Evolutionary conservation across 2,888 invertebrate species (phyloP).

Genomic region (Himalopsyche kuldschensis): DNA sequence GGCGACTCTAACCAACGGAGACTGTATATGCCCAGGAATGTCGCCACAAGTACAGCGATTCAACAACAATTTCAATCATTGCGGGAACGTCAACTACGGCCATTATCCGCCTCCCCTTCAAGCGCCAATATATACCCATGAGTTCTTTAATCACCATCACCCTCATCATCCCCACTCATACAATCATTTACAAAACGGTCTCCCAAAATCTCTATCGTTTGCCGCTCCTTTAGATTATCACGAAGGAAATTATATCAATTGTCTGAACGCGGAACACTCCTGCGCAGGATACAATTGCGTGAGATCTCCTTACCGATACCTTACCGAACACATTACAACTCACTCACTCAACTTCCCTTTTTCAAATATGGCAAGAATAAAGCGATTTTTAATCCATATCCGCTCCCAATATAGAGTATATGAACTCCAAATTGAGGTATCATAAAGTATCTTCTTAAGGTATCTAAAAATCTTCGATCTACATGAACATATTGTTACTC

Average conservation of each 20-base stretch:
- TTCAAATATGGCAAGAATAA: too few relatives aligned
- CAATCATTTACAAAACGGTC: slow-evolving; percentile 44
- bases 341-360: too few relatives aligned
- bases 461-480: too few relatives aligned
- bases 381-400: too few relatives aligned
- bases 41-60: slow-evolving; percentile 52
- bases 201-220: slow-evolving; percentile 66
- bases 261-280: slow-evolving; percentile 38
- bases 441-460: too few relatives aligned
- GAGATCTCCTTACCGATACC: slow-evolving; percentile 43
- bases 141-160: slow-evolving; percentile 37
- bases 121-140: slow-evolving; percentile 37
- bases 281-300: slow-evolving; percentile 46
- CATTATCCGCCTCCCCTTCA: slow-evolving; percentile 41
- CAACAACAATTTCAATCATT: slow-evolving; percentile 54
- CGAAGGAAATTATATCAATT: slow-evolving; percentile 38
- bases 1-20: slow-evolving; percentile 52
- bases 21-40: slow-evolving; percentile 50
- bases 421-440: too few relatives aligned
- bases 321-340: too few relatives aligned
- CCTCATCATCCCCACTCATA: slow-evolving; percentile 44
- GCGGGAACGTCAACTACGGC: slow-evolving; percentile 56
- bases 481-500: too few relatives aligned
- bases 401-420: too few relatives aligned
- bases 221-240: slow-evolving; percentile 63